Conservation (phyloP, 2,888 invertebrate species). For the Melanophora roralis region DNA sequence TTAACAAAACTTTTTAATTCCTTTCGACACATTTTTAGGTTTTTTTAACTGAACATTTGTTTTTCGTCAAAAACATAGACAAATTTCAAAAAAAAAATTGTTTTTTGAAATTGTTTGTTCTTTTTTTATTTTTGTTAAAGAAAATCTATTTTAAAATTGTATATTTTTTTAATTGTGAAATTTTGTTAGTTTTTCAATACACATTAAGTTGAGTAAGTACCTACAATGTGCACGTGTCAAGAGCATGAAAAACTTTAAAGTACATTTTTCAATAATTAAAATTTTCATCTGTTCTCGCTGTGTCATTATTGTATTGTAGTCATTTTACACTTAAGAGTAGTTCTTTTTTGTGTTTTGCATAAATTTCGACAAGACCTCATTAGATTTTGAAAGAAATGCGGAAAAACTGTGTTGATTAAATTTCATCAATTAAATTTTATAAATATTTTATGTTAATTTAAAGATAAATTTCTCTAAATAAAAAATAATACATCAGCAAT, state of each 20-base stretch:
- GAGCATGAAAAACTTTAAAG: neutral
- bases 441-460: too few species aligned
- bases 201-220: too few species aligned
- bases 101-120: neutral
- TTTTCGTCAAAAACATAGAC: conserved; percentile 36
- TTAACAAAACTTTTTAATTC: too few species aligned
- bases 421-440: neutral
- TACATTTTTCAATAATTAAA: neutral
- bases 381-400: neutral
- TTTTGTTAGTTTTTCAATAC: neutral
- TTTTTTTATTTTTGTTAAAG: neutral
- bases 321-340: neutral
- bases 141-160: neutral
- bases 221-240: too few species aligned
- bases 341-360: too few species aligned
- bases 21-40: neutral
- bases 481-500: too few species aligned
- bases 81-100: neutral
- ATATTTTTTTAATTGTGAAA: neutral
- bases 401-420: neutral
- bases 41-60: conserved; percentile 28
- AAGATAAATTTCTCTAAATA: too few species aligned
- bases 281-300: neutral
- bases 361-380: too few species aligned
- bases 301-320: neutral